phyloP scores from a whole-genome alignment of 2,797 vertebrate genomes.

The Nyctalus aviator region DNA sequence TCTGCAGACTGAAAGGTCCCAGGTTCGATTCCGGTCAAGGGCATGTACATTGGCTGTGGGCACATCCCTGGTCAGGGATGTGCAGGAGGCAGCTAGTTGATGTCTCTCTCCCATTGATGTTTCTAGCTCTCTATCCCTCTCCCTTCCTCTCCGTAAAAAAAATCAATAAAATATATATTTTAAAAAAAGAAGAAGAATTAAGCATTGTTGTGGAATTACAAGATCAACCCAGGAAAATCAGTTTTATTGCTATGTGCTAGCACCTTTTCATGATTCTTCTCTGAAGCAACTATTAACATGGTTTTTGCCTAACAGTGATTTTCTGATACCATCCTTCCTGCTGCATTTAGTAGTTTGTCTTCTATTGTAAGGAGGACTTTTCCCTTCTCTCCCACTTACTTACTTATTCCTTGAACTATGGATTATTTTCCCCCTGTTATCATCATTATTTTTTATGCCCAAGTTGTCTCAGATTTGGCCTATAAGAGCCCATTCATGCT shows the following conservation, averaged over 20 bases:
- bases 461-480: neutral
- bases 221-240: neutral
- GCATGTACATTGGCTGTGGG: no score
- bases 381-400: neutral
- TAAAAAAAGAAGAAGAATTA: neutral
- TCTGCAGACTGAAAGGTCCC: no score
- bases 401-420: neutral
- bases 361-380: neutral
- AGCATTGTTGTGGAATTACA: neutral
- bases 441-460: neutral
- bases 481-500: neutral
- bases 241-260: neutral
- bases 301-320: neutral
- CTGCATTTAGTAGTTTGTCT: neutral
- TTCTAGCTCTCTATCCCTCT: no score
- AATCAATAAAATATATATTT: no score
- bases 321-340: neutral
- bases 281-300: neutral
- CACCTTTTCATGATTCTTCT: neutral
- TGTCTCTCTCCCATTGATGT: no score
- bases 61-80: no score
- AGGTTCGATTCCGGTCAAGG: no score
- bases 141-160: no score
- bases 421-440: neutral
- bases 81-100: no score